These are phyloP conservation scores for Excalfactoria chinensis DNA, from an alignment of 2,113 vertebrate genomes.

Conservation along the genomic window DNA sequence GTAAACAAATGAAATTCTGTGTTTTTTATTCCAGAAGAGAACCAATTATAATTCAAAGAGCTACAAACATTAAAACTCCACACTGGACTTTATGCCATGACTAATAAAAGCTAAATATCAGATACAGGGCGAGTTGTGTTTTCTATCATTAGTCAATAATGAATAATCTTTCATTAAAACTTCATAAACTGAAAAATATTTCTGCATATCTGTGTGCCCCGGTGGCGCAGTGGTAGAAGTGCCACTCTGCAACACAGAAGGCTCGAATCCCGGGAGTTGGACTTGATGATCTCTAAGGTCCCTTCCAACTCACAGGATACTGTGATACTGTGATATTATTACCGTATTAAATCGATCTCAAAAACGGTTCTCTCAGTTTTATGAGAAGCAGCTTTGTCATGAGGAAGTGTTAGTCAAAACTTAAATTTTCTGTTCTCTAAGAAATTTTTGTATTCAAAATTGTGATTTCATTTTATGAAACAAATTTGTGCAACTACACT, in stretches of 20 bases:
- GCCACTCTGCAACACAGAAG: too few species aligned
- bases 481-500: not conserved
- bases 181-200: not conserved
- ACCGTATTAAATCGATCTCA: not conserved
- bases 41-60: not conserved
- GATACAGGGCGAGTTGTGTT: not conserved
- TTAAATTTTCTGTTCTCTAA: not conserved
- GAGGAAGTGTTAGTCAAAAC: not conserved
- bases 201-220: too few species aligned
- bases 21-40: not conserved
- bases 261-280: too few species aligned
- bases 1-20: not conserved
- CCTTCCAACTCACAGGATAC: too few species aligned
- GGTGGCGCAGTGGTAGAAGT: too few species aligned
- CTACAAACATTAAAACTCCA: not conserved
- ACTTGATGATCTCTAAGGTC: too few species aligned
- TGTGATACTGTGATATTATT: too few species aligned
- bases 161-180: not conserved
- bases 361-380: not conserved
- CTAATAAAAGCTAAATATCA: not conserved
- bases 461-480: not conserved
- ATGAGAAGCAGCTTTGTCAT: not conserved
- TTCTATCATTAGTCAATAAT: not conserved
- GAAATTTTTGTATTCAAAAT: not conserved
- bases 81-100: not conserved